Evolutionary conservation across 1,140 invertebrate species (phyloP), one percentile per base, ranked within the genome.

Genomic region (Cydia splendana): DNA sequence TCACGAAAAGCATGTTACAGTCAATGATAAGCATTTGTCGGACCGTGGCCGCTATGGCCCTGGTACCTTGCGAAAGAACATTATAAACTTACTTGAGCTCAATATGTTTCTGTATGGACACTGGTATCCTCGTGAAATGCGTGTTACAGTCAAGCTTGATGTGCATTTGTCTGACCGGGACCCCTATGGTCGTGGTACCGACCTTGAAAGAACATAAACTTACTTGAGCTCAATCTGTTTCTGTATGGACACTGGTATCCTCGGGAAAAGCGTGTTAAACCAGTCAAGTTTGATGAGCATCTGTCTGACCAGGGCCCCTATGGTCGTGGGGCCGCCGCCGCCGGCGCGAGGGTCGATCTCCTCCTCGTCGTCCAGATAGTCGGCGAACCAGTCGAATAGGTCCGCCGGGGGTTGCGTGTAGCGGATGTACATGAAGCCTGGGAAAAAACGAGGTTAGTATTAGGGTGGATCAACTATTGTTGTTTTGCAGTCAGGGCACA

Each of bases 161-260:
- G 18, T 99, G 94, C 95, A 98, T 98, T 86, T 98, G 97, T 65
- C 98, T 95, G 1, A 98, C 94, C 94, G 99, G 96, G 84, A 98
- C 96, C 0, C 99, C 99, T 76, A 99, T 98, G 34, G 97, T 98
- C 94, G 99, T 98, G 1, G 95, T 93, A 97, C 98, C 94, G 99
- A 91, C 38, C 38, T 42, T 42, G 38, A 42, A 10, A 42, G 38
- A 42, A 9, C 38, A 42, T 42, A 42, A 28, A 86, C 86, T 75
- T 88, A 93, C 93, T 87, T 96, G 85, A 96, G 96, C 87, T 98
- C 97, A 78, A 98, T 95, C 88, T 96, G 96, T 88, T 97, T 98
- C 93, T 99, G 98, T 83, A 99, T 99, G 15, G 99, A 99, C 48
- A 99, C 99, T n/a, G 99, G 99, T 92, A 99, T 99, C 79, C 99